Base-by-base conservation (phyloP, 1,140 invertebrate genomes). In the Drosophila suzukii region DNA sequence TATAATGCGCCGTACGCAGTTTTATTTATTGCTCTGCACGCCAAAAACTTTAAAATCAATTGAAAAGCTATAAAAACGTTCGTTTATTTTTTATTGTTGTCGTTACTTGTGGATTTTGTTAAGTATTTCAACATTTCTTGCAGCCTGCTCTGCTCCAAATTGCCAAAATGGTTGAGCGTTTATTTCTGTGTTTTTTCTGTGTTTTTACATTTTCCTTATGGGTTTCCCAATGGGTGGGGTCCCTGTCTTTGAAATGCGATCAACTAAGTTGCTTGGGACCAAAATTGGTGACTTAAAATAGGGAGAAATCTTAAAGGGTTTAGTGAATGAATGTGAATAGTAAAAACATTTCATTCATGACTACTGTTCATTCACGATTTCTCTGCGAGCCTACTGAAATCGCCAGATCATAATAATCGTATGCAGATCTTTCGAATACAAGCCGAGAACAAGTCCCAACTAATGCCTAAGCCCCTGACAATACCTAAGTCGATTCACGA, bases 41-140 rank as follows among this genome's bases (percentile, higher is more conserved):
- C 59, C 78, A 75, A 75, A 70, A 78, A 77, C 63, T 77, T 77
- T 62, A 76, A 86, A 86, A 86, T 86, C 83, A 89, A 86, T 89
- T 83, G 83, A 83, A 86, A 80, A 89, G 60, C 83, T 86, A 86
- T 86, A 86, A 86, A 86, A 86, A 86, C 79, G 74, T 81, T 86
- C 82, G 79, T 83, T 83, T 79, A 86, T 76, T 89, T 88, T 67
- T 82, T 82, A 61, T 77, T 81, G 77, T 86, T 86, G 83, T 86
- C 80, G 82, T 63, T 71, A 72, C 79, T 81, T 46, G 71, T 68
- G 81, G 51, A 85, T 85, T 85, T 86, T 86, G 82, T 68, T 75
- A 81, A 75, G 78, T 88, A 86, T 86, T 86, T 86, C 83, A 83
- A 86, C 82, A 86, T 86, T 88, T 88, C 66, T 78, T 83, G 62